Conservation (phyloP, 2,113 vertebrate genomes). For the Xiphias gladius region DNA sequence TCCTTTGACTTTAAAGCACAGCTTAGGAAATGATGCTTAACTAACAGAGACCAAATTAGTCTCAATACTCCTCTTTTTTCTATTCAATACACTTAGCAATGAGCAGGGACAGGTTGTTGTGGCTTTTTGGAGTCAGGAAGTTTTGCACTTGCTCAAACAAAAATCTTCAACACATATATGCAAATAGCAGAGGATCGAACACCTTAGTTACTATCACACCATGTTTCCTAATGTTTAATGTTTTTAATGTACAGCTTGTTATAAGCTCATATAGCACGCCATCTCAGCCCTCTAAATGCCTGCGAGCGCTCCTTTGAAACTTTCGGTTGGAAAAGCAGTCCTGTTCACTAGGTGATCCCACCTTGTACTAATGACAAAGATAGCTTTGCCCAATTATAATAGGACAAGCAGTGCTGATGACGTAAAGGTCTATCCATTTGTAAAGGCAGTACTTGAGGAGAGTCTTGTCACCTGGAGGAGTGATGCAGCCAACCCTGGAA, state of each 20-base stretch:
- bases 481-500: too few species aligned
- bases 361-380: not conserved
- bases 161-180: not conserved
- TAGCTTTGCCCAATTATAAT: constrained; percentile 19
- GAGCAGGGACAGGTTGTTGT: not conserved
- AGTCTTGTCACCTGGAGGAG: constrained; percentile 43
- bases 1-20: constrained; percentile 29
- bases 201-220: not conserved
- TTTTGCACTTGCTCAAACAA: not conserved
- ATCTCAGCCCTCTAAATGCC: not conserved
- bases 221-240: not conserved
- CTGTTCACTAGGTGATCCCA: not conserved
- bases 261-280: not conserved
- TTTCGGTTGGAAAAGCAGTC: not conserved
- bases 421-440: constrained; percentile 49
- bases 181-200: not conserved
- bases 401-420: constrained; percentile 50
- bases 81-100: not conserved
- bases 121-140: not conserved
- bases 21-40: constrained; percentile 7
- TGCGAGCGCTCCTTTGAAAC: not conserved
- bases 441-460: constrained; percentile 28
- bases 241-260: not conserved
- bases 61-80: not conserved
- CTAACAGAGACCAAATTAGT: not conserved